phyloP scores from a whole-genome alignment of 2,888 invertebrate genomes.

The Himalopsyche tibetana region DNA sequence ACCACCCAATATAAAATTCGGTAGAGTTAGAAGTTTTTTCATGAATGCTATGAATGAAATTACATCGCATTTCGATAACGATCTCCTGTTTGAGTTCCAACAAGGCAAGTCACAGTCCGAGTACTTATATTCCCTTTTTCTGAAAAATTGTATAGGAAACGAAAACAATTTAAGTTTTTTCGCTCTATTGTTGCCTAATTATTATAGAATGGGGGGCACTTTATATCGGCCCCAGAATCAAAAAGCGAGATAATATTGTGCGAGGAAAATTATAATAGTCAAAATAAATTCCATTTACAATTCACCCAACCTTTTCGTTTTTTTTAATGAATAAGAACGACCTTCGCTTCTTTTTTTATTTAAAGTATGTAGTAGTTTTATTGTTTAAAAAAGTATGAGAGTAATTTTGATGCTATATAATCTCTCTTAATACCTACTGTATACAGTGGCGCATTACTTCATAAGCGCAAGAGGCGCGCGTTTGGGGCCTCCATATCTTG shows the following conservation, averaged over 20 bases:
- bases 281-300: not conserved
- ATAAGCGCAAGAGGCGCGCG: too few relatives aligned
- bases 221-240: slow-evolving; percentile 7
- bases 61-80: slow-evolving; percentile 57
- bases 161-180: slow-evolving; percentile 63
- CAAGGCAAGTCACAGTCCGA: slow-evolving; percentile 2
- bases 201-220: slow-evolving; percentile 49
- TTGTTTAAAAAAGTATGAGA: too few relatives aligned
- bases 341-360: too few relatives aligned
- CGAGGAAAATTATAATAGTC: not conserved
- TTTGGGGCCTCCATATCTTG: too few relatives aligned
- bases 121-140: slow-evolving; percentile 17
- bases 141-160: slow-evolving; percentile 56
- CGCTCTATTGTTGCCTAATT: slow-evolving; percentile 62
- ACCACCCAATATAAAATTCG: slow-evolving; percentile 48
- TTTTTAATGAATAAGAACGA: too few relatives aligned
- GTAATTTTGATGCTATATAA: too few relatives aligned
- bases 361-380: too few relatives aligned
- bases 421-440: too few relatives aligned
- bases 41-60: slow-evolving; percentile 52
- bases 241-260: slow-evolving; percentile 19
- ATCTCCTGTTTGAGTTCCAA: slow-evolving; percentile 18
- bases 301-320: too few relatives aligned
- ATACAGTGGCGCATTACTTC: too few relatives aligned
- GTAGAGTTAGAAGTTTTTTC: not conserved